Evolutionary conservation across 2,797 vertebrate species (phyloP).

Genomic region (Acipenser transmontanus): DNA sequence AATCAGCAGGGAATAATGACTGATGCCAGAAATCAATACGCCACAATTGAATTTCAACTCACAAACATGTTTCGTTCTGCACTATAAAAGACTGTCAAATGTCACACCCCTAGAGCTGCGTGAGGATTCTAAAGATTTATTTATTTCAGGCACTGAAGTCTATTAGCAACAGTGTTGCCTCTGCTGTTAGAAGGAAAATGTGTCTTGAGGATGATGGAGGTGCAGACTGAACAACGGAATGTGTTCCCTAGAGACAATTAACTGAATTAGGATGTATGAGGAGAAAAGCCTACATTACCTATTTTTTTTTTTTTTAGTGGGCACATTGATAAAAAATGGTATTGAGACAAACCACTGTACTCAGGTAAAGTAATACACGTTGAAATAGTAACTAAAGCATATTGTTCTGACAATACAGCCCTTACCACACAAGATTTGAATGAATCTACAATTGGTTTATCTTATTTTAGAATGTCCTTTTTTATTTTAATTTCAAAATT

Average conservation of each 20-base stretch:
- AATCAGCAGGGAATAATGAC: constrained; percentile 97
- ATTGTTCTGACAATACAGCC: too few relatives aligned
- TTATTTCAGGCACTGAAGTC: constrained; percentile 80
- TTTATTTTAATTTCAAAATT: too few relatives aligned
- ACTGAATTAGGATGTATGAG: constrained; percentile 24
- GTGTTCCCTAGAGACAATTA: not conserved
- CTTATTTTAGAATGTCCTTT: too few relatives aligned
- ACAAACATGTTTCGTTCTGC: constrained; percentile 84
- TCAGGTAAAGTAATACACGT: too few relatives aligned
- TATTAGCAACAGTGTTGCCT: constrained; percentile 72
- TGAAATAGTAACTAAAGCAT: too few relatives aligned
- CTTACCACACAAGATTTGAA: too few relatives aligned
- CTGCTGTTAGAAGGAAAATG: constrained; percentile 48
- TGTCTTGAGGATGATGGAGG: constrained; percentile 55
- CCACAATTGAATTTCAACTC: constrained; percentile 87
- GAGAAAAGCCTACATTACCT: too few relatives aligned
- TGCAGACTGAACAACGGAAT: constrained; percentile 26
- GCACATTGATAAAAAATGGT: too few relatives aligned
- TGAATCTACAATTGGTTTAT: too few relatives aligned
- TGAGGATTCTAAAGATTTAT: constrained; percentile 83
- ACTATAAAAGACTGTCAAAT: constrained; percentile 91
- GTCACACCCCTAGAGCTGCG: constrained; percentile 76
- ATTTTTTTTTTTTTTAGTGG: too few relatives aligned
- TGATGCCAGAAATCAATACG: constrained; percentile 87
- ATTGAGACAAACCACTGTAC: too few relatives aligned